Evolutionary conservation across 2,888 invertebrate genomes (phyloP).

Genomic region (Himalopsyche kuldschensis): DNA sequence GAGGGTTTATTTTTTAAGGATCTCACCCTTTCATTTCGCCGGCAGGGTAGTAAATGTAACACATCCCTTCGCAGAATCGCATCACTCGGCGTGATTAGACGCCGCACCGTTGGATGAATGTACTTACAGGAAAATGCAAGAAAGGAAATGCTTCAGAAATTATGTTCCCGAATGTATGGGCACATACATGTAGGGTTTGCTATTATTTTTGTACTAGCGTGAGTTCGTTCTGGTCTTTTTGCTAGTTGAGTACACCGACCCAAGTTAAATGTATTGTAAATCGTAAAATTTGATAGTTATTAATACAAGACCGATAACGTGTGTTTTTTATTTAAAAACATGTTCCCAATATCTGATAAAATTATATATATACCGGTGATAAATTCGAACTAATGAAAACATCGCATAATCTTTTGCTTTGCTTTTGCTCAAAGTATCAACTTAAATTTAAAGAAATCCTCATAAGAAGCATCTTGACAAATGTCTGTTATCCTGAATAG

Average conservation of each 20-base stretch:
- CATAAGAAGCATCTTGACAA: no score
- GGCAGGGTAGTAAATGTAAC: conserved; percentile 22
- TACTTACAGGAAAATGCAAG: conserved; percentile 13
- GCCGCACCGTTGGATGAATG: conserved; percentile 15
- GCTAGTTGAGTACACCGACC: conserved; percentile 10
- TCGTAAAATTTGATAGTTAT: no score
- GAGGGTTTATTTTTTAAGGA: neutral
- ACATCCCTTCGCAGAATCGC: conserved; percentile 11
- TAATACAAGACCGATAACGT: no score
- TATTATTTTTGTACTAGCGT: conserved; percentile 23
- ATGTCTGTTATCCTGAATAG: no score
- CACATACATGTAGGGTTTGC: neutral
- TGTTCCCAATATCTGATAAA: no score
- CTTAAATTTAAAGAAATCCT: no score
- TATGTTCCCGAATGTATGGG: neutral
- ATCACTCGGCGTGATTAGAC: conserved; percentile 35
- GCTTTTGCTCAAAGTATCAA: no score
- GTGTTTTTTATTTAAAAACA: no score
- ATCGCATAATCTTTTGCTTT: no score
- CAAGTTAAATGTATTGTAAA: neutral
- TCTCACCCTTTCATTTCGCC: neutral
- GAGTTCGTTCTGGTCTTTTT: conserved; percentile 18
- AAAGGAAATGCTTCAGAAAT: conserved; percentile 5
- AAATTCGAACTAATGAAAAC: no score
- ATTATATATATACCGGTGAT: no score